These are phyloP conservation scores for Suricata suricatta DNA, from an alignment of 2,113 vertebrate genomes.

Conservation along the genomic window DNA sequence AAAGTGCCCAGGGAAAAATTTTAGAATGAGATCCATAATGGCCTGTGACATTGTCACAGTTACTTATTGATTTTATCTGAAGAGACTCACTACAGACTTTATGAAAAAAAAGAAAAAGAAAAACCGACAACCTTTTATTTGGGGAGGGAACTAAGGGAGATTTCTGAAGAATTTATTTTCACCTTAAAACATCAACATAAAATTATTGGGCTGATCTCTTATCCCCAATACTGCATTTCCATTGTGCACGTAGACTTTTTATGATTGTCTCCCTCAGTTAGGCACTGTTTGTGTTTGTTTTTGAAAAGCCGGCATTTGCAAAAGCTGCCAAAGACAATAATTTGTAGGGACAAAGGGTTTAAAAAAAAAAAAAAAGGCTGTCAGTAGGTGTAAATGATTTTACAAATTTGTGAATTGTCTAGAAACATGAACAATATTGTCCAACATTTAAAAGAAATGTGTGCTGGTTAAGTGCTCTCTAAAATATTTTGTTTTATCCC, in stretches of 20 bases:
- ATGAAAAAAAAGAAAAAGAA: neutral
- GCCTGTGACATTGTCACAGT: conserved; percentile 57
- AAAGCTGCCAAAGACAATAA: conserved; percentile 28
- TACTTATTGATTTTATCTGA: conserved; percentile 60
- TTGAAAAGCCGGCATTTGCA: neutral
- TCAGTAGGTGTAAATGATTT: neutral
- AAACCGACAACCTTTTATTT: conserved; percentile 24
- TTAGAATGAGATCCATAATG: conserved; percentile 53
- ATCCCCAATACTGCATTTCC: neutral
- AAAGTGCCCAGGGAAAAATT: conserved; percentile 22
- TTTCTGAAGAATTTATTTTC: conserved; percentile 6
- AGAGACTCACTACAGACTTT: neutral
- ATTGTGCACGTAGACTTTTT: neutral
- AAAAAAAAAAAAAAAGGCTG: neutral
- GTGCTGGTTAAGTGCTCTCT: neutral
- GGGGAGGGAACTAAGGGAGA: neutral
- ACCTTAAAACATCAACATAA: neutral
- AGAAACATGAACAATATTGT: neutral
- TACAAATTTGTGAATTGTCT: neutral
- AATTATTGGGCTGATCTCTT: neutral
- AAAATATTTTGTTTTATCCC: neutral
- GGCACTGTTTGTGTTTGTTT: neutral
- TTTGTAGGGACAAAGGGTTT: neutral
- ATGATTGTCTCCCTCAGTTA: neutral
- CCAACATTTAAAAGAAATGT: neutral